These are phyloP conservation scores for Drosophila seguyi DNA, from an alignment of 1,140 invertebrate genomes.

Conservation along the genomic window DNA sequence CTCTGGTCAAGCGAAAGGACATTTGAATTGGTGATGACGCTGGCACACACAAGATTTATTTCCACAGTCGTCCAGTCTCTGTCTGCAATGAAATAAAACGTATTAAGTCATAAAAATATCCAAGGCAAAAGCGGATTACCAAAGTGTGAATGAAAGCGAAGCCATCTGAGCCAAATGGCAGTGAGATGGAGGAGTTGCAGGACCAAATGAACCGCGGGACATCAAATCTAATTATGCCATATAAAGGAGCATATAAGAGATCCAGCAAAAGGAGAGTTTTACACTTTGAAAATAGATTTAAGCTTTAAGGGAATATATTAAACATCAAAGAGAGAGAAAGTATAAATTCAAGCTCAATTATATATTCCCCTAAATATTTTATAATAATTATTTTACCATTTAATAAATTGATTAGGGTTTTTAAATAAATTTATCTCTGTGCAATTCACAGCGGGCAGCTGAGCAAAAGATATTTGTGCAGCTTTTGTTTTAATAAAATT, in stretches of 20 bases:
- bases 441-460: constrained; percentile 61
- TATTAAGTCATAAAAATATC: constrained; percentile 80
- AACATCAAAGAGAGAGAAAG: too few relatives aligned
- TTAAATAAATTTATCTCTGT: constrained; percentile 1
- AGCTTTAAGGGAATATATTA: too few relatives aligned
- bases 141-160: constrained; percentile 68
- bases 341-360: too few relatives aligned
- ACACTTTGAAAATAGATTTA: constrained; percentile 1
- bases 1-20: constrained; percentile 73
- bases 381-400: neutral
- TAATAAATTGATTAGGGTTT: neutral
- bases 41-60: constrained; percentile 72
- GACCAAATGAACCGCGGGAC: constrained; percentile 51
- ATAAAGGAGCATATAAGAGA: constrained; percentile 35
- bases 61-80: constrained; percentile 38
- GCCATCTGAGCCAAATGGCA: constrained; percentile 26
- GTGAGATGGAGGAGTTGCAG: constrained; percentile 14
- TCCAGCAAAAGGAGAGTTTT: neutral
- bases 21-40: constrained; percentile 80
- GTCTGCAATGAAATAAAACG: constrained; percentile 78
- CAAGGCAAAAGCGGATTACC: constrained; percentile 73
- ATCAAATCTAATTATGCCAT: constrained; percentile 83
- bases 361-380: too few relatives aligned
- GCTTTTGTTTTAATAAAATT: constrained; percentile 83
- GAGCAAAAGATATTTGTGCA: constrained; percentile 71